Conservation (phyloP, 2,888 invertebrate genomes). For the Ennomos quercinarius region DNA sequence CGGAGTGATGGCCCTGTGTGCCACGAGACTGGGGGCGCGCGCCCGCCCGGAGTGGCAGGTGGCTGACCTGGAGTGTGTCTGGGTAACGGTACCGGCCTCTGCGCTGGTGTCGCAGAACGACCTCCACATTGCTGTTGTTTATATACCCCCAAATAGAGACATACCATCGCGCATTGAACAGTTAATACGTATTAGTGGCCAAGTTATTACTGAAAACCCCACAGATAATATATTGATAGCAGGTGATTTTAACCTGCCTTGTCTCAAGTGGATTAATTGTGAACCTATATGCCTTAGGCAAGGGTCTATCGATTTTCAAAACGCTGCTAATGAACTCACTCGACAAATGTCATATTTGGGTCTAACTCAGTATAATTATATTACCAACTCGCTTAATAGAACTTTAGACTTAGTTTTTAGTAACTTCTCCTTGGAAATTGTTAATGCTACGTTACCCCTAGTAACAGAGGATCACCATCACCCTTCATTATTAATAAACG, state of each 20-base stretch:
- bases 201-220: background rate
- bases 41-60: constrained; percentile 3
- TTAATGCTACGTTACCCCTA: background rate
- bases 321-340: constrained; percentile 3
- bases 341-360: background rate
- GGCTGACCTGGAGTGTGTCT: constrained; percentile 11
- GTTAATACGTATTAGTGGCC: background rate
- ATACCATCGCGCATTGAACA: background rate
- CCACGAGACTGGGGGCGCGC: too few relatives aligned
- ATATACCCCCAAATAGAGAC: constrained; percentile 13
- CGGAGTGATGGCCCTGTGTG: constrained; percentile 14
- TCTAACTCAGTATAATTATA: constrained; percentile 1
- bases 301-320: constrained; percentile 9
- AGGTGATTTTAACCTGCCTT: constrained; percentile 20
- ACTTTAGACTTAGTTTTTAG: constrained; percentile 13
- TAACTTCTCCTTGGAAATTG: background rate
- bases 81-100: constrained; percentile 12
- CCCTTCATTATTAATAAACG: background rate
- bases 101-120: background rate
- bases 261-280: too few relatives aligned
- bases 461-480: background rate
- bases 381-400: constrained; percentile 3
- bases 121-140: constrained; percentile 11
- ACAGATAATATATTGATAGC: constrained; percentile 12
- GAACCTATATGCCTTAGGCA: constrained; percentile 1